Evolutionary conservation across 2,888 invertebrate genomes (phyloP).

Genomic region (Venusia cambrica): DNA sequence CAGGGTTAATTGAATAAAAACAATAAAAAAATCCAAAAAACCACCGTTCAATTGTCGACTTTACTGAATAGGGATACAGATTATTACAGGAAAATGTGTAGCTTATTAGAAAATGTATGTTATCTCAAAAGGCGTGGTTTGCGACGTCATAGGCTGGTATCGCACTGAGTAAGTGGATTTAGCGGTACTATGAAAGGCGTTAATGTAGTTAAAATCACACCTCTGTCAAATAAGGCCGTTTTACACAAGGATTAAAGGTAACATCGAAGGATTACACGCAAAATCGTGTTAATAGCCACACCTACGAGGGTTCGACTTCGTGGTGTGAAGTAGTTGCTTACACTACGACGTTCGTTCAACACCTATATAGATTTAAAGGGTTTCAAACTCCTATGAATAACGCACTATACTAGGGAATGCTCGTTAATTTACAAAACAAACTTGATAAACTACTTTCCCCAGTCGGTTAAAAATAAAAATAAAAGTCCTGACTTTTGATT

Average conservation of each 20-base stretch:
- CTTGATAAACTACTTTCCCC: no score
- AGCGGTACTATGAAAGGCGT: conserved; percentile 12
- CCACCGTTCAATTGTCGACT: conserved; percentile 24
- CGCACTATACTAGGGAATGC: no score
- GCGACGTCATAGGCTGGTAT: conserved; percentile 10
- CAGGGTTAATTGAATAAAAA: conserved; percentile 25
- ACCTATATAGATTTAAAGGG: no score
- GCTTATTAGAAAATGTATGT: conserved; percentile 12
- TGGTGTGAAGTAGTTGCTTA: conserved; percentile 9
- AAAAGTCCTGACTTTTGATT: no score
- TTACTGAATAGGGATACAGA: conserved; percentile 30
- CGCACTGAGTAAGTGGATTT: conserved; percentile 1
- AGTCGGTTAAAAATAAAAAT: no score
- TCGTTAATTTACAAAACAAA: no score
- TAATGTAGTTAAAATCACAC: conserved; percentile 21
- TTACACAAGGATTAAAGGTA: conserved; percentile 24
- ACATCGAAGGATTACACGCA: conserved; percentile 18
- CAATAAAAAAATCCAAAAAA: conserved; percentile 18
- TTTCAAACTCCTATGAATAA: no score
- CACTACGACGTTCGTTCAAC: no score
- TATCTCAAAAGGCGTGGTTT: conserved; percentile 18
- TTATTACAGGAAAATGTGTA: conserved; percentile 19
- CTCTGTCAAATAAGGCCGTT: conserved; percentile 26
- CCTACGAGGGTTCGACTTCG: conserved; percentile 21
- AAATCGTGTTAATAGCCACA: conserved; percentile 34